Evolutionary conservation across 2,888 invertebrate species (phyloP).

Genomic region (Rhagonycha fulva): DNA sequence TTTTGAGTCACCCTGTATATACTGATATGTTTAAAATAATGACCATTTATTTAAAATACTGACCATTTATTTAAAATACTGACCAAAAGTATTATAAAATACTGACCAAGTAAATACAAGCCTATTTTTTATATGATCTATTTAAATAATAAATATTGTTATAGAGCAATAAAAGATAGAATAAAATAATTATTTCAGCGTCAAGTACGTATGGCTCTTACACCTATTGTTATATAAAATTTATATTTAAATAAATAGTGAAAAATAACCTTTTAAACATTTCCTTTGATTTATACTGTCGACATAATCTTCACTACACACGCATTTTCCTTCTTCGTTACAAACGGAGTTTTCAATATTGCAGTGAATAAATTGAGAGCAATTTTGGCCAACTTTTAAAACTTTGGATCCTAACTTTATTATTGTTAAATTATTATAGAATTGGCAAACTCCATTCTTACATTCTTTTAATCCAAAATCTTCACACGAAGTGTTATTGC

Average conservation of each 20-base stretch:
- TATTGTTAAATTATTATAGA: conserved; percentile 85
- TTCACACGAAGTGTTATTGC: neutral
- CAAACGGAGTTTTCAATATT: conserved; percentile 41
- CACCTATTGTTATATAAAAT: no score
- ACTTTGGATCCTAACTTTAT: conserved; percentile 61
- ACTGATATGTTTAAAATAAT: no score
- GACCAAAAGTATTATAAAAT: no score
- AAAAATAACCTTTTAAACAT: conserved; percentile 40
- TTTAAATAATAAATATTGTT: no score
- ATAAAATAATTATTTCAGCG: no score
- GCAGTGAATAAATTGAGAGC: conserved; percentile 38
- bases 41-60: no score
- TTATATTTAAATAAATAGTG: neutral
- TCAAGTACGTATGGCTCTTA: no score
- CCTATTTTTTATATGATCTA: no score
- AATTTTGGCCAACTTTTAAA: conserved; percentile 42
- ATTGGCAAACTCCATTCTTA: conserved; percentile 86
- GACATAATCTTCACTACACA: conserved; percentile 37
- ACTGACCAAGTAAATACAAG: no score
- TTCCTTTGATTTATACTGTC: conserved; percentile 36
- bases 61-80: no score
- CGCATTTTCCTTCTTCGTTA: conserved; percentile 33
- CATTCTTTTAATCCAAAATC: conserved; percentile 79
- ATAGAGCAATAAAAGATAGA: no score
- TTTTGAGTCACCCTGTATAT: no score